Conservation (phyloP, 2,888 invertebrate genomes). For the Xiphydria camelus region DNA sequence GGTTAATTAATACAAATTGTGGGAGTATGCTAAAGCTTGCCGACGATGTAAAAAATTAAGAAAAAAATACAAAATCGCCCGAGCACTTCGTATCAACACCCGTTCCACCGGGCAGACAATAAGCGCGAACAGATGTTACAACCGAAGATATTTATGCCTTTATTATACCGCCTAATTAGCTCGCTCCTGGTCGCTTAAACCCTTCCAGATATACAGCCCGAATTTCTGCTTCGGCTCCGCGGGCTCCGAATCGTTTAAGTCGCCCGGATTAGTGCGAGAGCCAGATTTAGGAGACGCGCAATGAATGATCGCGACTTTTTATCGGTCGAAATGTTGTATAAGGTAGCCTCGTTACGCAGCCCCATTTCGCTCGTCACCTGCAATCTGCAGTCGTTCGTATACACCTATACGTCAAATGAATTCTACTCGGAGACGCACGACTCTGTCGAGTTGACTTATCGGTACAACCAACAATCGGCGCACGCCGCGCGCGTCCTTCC, state of each 20-base stretch:
- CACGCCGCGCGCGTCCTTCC: no score
- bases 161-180: constrained; percentile 22
- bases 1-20: no score
- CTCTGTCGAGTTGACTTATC: no score
- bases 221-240: not conserved
- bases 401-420: no score
- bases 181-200: constrained; percentile 11
- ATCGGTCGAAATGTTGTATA: not conserved
- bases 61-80: no score
- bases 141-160: constrained; percentile 27
- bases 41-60: no score
- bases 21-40: no score
- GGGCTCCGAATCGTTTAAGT: constrained; percentile 1
- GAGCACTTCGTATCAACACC: constrained; percentile 9
- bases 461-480: no score
- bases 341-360: no score
- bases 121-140: constrained; percentile 25
- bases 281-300: not conserved
- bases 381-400: no score
- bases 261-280: not conserved
- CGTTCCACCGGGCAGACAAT: constrained; percentile 7
- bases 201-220: not conserved
- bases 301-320: not conserved
- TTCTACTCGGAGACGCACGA: no score
- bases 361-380: no score